A percentile compares a stretch with the other conserved stretches of the same genome.
Evolutionary conservation across 2,113 vertebrate genomes (phyloP).

Genomic region (Phoenicopterus ruber): DNA sequence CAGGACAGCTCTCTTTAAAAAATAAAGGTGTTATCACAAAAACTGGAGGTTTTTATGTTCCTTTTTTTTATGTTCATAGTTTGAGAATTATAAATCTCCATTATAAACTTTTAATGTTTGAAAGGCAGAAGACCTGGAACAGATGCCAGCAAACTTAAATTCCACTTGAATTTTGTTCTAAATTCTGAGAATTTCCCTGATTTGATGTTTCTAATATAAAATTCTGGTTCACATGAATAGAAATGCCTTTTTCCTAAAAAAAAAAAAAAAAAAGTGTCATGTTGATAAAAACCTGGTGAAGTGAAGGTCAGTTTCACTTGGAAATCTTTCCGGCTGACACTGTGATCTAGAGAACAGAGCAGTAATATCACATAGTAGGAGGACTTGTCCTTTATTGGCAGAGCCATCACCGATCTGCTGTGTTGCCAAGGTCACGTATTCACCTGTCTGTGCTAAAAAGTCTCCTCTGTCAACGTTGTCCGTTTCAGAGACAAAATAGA

Average conservation of each 20-base stretch:
- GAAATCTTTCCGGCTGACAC: neutral
- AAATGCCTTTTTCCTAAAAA: neutral
- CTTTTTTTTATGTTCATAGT: neutral
- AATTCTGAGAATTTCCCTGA: neutral
- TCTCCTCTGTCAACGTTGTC: neutral
- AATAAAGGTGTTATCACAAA: neutral
- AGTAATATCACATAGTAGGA: neutral
- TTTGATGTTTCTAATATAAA: neutral
- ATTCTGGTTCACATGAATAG: neutral
- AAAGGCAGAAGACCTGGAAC: neutral
- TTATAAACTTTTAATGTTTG: neutral
- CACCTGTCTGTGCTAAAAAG: neutral
- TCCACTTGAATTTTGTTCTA: neutral
- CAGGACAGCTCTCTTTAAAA: neutral
- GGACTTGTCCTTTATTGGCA: accelerated
- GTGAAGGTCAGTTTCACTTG: neutral
- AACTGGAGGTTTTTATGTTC: neutral
- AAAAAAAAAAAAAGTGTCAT: neutral
- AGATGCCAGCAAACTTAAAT: neutral
- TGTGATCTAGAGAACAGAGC: neutral
- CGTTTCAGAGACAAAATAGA: neutral
- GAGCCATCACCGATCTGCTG: neutral
- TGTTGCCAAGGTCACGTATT: neutral
- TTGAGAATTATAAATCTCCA: neutral
- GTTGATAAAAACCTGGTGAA: neutral